Conservation (phyloP, 2,888 invertebrate species). For the Polymixis flavicincta region DNA sequence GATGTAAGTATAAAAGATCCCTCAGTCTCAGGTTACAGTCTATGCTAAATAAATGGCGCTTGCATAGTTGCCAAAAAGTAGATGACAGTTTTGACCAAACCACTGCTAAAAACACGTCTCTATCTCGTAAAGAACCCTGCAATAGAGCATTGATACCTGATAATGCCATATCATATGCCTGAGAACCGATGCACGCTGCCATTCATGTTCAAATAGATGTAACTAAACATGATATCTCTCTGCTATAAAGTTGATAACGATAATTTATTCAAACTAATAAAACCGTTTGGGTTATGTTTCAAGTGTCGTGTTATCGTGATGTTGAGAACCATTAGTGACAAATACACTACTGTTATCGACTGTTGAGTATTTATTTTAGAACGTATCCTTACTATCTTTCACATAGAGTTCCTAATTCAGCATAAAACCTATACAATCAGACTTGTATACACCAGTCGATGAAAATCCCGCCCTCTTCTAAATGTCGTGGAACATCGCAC, state of each 20-base stretch:
- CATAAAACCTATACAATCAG: no score
- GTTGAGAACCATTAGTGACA: constrained; percentile 10
- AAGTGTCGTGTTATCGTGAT: constrained; percentile 32
- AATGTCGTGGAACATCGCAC: background rate
- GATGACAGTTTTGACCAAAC: background rate
- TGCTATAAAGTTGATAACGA: constrained; percentile 26
- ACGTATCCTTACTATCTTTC: background rate
- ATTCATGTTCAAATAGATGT: constrained; percentile 25
- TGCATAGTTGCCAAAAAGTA: background rate
- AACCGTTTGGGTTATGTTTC: constrained; percentile 37
- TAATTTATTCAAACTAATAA: constrained; percentile 45
- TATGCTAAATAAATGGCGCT: background rate
- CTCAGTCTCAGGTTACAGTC: background rate
- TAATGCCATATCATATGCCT: constrained; percentile 13
- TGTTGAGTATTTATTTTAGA: constrained; percentile 4
- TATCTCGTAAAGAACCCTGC: background rate
- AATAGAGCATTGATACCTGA: background rate
- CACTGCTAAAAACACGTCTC: background rate
- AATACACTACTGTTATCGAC: constrained; percentile 9
- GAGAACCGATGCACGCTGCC: constrained; percentile 9
- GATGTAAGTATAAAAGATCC: background rate
- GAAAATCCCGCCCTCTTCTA: background rate
- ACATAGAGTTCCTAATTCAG: background rate
- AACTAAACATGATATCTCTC: constrained; percentile 22
- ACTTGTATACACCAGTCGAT: background rate